Base-by-base conservation (phyloP, 2,888 invertebrate species). In the Chaetoderma sp. region DNA sequence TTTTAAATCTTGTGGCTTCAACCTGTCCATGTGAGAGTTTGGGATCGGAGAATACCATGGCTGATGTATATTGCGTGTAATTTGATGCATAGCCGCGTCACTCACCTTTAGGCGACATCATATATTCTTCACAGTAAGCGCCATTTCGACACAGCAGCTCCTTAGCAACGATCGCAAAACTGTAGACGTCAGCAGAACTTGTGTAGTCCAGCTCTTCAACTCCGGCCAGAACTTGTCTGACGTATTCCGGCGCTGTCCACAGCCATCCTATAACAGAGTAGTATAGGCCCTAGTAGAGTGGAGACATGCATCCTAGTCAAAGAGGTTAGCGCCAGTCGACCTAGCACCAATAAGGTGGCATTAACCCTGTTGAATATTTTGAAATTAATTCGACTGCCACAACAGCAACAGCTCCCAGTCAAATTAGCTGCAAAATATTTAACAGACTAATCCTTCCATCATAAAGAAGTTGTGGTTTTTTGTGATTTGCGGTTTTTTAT, bases 201-300 rank as follows among this genome's bases (percentile, higher is more conserved):
- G 78, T 75, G n/a, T 60, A 66, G 4, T 39, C 36, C n/a, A 33
- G 42, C 2, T 45, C 45, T n/a, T 70, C 67, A 25, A 69, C 63
- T 30, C 68, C 60, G 18, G 39, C n/a, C n/a, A 74, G 56, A 1
- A 72, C 42, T 10, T 65, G 60, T 25, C 79, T 64, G 27, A 83
- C 67, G 27, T 76, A 54, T 56, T 83, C 83, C 1, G 83, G 83
- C 5, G 82, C 78, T 1, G 78, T 79, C 83, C 83, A 83, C 44
- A 78, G 77, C 55, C 80, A 59, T 4, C 73, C 83, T 83, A 67
- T 4, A 60, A 50, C 6, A 60, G 2, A 30, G 39, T 39, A 47
- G 27, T 18, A 42, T 42, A 0, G 6, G 21, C 16, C 2, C 3
- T 5, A 57, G 42, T 45, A 10, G 23, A 18, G 13, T 36, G 0